phyloP scores from a whole-genome alignment of 2,113 vertebrate species.

The Jacana jacana region DNA sequence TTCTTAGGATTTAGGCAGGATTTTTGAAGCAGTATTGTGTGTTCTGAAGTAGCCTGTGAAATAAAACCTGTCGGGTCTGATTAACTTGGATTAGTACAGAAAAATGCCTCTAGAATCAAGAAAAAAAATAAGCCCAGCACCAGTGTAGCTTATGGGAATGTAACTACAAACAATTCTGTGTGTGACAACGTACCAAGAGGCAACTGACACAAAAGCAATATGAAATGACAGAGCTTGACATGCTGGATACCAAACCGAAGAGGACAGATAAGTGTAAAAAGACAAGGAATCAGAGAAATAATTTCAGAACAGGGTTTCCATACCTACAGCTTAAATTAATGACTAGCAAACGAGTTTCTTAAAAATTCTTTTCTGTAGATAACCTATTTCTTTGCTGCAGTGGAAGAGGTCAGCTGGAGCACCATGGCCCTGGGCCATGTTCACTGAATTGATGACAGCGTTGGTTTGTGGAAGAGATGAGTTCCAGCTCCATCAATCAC shows the following conservation, averaged over 20 bases:
- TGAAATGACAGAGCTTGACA: neutral
- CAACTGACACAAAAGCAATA: neutral
- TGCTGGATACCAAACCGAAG: neutral
- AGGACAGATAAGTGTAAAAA: neutral
- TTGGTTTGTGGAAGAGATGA: neutral
- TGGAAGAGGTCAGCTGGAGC: neutral
- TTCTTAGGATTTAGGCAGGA: neutral
- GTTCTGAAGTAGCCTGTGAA: neutral
- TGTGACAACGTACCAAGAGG: neutral
- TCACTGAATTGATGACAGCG: neutral
- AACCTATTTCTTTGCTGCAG: neutral
- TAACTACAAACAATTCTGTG: neutral
- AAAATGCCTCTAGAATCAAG: slow-evolving; percentile 5
- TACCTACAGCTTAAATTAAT: neutral
- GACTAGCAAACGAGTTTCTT: neutral
- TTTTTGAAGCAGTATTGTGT: slow-evolving; percentile 12
- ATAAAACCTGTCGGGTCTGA: slow-evolving; percentile 17
- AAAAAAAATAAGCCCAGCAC: neutral
- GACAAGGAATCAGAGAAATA: neutral
- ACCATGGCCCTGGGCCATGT: neutral
- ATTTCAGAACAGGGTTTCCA: neutral
- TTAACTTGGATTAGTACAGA: slow-evolving; percentile 33
- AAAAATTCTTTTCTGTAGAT: neutral
- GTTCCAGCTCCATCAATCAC: slow-evolving; percentile 30
- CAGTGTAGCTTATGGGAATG: neutral